phyloP scores from a whole-genome alignment of 1,140 invertebrate genomes.

The Mylabris phalerata region DNA sequence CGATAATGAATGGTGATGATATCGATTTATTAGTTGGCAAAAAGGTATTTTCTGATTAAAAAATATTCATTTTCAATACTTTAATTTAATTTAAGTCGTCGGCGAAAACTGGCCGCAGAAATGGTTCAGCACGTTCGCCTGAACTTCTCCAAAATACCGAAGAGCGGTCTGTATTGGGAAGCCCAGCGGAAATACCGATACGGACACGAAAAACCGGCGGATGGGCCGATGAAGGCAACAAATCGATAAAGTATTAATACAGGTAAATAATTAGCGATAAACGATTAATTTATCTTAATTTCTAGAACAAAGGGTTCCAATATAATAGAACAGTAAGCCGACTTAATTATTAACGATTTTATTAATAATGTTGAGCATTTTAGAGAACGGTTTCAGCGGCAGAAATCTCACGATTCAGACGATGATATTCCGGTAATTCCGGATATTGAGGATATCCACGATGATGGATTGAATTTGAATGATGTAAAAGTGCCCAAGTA shows the following conservation, averaged over 20 bases:
- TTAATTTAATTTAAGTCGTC: slow-evolving; percentile 12
- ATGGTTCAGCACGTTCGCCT: slow-evolving; percentile 20
- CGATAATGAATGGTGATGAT: slow-evolving; percentile 33
- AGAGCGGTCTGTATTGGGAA: slow-evolving; percentile 11
- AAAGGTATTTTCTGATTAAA: slow-evolving; percentile 23
- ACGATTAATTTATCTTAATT: background rate
- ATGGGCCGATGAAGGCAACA: slow-evolving; percentile 37
- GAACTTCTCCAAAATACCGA: slow-evolving; percentile 16
- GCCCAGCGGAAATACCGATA: slow-evolving; percentile 19
- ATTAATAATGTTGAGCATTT: background rate
- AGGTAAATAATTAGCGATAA: background rate
- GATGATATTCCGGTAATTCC: slow-evolving; percentile 41
- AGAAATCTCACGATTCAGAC: slow-evolving; percentile 22
- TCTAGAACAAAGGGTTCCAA: slow-evolving; percentile 28
- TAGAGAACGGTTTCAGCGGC: slow-evolving; percentile 35
- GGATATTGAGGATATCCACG: slow-evolving; percentile 39
- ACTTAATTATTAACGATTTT: background rate
- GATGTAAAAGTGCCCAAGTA: slow-evolving; percentile 30
- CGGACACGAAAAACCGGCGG: slow-evolving; percentile 32
- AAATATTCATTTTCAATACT: slow-evolving; percentile 2
- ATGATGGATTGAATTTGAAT: slow-evolving; percentile 31
- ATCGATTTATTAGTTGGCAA: slow-evolving; percentile 30
- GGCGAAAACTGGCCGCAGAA: slow-evolving; percentile 33
- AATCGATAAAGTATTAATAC: slow-evolving; percentile 30
- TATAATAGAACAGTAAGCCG: slow-evolving; percentile 36